phyloP scores from a whole-genome alignment of 2,888 invertebrate genomes.

The Tigriopus californicus region DNA sequence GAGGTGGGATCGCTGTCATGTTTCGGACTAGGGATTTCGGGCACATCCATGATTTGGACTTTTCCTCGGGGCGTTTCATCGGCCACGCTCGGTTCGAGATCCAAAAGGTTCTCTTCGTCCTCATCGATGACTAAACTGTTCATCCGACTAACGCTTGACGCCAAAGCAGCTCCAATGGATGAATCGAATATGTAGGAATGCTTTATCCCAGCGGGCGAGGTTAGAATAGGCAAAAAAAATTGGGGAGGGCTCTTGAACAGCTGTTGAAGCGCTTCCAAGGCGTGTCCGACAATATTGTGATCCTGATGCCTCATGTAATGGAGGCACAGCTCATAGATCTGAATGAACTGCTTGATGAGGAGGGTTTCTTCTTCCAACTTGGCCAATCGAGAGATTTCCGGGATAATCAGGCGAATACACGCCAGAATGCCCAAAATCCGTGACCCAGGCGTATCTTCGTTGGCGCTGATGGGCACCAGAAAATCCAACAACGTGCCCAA shows the following conservation, averaged over 20 bases:
- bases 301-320: conserved; percentile 39
- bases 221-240: conserved; percentile 34
- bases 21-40: too few relatives aligned
- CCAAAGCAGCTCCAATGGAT: neutral
- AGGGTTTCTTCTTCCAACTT: neutral
- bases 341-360: conserved; percentile 17
- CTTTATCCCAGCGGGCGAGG: conserved; percentile 32
- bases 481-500: neutral
- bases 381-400: neutral
- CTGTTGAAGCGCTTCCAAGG: conserved; percentile 52
- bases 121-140: too few relatives aligned
- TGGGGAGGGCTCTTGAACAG: conserved; percentile 38
- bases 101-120: too few relatives aligned
- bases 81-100: too few relatives aligned
- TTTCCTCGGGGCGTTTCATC: too few relatives aligned
- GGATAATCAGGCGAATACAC: neutral
- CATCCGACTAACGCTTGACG: neutral
- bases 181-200: conserved; percentile 26
- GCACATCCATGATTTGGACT: too few relatives aligned
- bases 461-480: neutral
- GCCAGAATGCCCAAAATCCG: neutral
- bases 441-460: neutral
- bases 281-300: conserved; percentile 71
- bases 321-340: conserved; percentile 32
- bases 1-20: too few relatives aligned